Evolutionary conservation across 2,797 vertebrate genomes (phyloP).

Genomic region (Natrix natrix): DNA sequence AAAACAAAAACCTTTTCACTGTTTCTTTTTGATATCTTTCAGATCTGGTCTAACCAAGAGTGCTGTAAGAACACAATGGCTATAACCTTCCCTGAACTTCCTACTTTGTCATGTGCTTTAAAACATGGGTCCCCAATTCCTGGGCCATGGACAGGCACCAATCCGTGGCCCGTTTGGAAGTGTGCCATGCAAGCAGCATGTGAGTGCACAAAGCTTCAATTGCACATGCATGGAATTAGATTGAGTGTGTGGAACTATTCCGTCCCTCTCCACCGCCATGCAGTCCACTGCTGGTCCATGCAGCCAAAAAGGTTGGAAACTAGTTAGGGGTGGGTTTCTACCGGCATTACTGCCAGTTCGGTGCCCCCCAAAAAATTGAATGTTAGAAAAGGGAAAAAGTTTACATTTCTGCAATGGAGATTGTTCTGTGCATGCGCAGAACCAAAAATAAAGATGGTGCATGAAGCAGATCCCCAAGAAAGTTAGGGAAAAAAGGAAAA

Average conservation of each 20-base stretch:
- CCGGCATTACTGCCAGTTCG: no score
- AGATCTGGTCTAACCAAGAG: background rate
- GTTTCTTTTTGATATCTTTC: background rate
- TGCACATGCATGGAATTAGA: background rate
- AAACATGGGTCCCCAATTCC: background rate
- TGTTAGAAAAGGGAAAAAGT: no score
- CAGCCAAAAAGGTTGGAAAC: background rate
- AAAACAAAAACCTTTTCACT: background rate
- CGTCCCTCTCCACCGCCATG: rapidly evolving
- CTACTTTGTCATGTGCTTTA: background rate
- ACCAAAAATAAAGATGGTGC: no score
- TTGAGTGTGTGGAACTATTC: background rate
- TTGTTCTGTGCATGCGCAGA: no score
- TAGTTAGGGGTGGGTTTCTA: background rate
- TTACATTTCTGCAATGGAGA: no score
- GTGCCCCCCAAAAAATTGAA: no score
- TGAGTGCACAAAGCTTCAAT: background rate
- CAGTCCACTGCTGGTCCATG: background rate
- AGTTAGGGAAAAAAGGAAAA: no score
- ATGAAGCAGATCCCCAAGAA: no score
- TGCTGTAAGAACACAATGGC: background rate
- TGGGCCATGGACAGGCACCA: background rate
- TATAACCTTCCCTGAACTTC: background rate
- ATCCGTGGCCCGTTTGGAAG: rapidly evolving
- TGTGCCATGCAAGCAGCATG: background rate